A percentile compares a stretch with the other conserved stretches of the same genome.
phyloP scores from a whole-genome alignment of 1,140 invertebrate genomes.

The Lineus longissimus region DNA sequence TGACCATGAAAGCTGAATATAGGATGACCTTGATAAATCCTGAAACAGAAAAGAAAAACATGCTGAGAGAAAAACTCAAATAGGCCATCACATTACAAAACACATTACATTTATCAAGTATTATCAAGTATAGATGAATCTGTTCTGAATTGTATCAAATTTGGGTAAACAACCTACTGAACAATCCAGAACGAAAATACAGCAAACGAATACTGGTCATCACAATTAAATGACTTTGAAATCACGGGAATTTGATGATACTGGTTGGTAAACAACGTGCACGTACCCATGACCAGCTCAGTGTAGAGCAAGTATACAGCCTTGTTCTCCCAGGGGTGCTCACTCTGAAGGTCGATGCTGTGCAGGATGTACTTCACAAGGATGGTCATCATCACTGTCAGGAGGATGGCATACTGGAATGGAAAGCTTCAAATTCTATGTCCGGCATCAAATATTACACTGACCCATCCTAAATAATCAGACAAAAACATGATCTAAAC shows the following conservation, averaged over 20 bases:
- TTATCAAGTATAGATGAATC: no score
- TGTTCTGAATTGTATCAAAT: no score
- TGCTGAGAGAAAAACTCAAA: neutral
- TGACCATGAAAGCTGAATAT: conserved; percentile 88
- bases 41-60: conserved; percentile 37
- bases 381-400: conserved; percentile 91
- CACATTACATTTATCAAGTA: no score
- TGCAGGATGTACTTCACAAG: conserved; percentile 94
- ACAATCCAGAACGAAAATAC: no score
- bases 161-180: no score
- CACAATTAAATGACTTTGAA: no score
- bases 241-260: no score
- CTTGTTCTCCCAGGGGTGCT: conserved; percentile 99
- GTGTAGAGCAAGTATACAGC: conserved; percentile 95
- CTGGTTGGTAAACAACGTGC: no score
- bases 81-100: neutral
- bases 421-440: neutral
- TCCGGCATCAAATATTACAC: no score
- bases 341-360: conserved; percentile 87
- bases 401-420: conserved; percentile 83
- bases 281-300: conserved; percentile 89
- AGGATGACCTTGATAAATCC: conserved; percentile 78
- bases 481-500: no score
- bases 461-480: no score
- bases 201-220: no score